Conservation (phyloP, 2,888 invertebrate genomes). For the Hemithea aestivaria region DNA sequence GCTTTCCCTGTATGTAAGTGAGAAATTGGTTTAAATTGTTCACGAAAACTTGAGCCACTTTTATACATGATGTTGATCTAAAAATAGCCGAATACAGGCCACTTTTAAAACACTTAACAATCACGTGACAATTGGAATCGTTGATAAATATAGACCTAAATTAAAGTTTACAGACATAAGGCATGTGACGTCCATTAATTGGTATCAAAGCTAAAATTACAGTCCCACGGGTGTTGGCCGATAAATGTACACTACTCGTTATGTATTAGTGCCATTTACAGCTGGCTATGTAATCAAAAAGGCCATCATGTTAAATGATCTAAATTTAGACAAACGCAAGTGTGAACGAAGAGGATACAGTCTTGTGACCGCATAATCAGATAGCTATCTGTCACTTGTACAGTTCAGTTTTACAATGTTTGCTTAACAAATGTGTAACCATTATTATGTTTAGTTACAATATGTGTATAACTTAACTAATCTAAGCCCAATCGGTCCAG, state of each 20-base stretch:
- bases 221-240: slow-evolving; percentile 40
- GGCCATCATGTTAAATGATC: slow-evolving; percentile 60
- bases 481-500: too few relatives aligned
- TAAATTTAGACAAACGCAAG: slow-evolving; percentile 61
- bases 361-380: slow-evolving; percentile 48
- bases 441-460: too few relatives aligned
- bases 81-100: background rate
- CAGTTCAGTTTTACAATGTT: slow-evolving; percentile 49
- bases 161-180: slow-evolving; percentile 27
- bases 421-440: too few relatives aligned
- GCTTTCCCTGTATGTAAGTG: too few relatives aligned
- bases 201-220: slow-evolving; percentile 53
- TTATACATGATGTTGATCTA: too few relatives aligned
- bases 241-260: slow-evolving; percentile 9
- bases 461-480: too few relatives aligned
- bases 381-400: slow-evolving; percentile 41
- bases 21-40: too few relatives aligned
- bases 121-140: slow-evolving; percentile 11
- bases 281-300: slow-evolving; percentile 59
- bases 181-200: slow-evolving; percentile 49
- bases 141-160: slow-evolving; percentile 19
- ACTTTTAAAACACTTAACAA: background rate
- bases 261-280: too few relatives aligned
- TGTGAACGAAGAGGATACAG: slow-evolving; percentile 53
- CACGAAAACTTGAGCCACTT: too few relatives aligned